These are phyloP conservation scores for Scaptomyza tumidula DNA, from an alignment of 2,888 invertebrate species.

Conservation along the genomic window DNA sequence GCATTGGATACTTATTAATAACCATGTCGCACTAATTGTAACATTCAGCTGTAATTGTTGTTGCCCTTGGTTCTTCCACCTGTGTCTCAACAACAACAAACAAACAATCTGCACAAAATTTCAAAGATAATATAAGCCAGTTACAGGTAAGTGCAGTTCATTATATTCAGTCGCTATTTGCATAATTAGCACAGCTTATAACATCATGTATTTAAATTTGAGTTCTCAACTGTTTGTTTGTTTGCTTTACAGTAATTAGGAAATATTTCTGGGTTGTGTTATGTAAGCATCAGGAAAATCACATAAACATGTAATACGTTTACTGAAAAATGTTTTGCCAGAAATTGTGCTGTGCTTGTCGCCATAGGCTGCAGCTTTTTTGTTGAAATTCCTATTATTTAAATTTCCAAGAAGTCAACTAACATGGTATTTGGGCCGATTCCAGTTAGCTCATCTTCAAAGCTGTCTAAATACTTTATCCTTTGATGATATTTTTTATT, in stretches of 20 bases:
- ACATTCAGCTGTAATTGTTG: neutral
- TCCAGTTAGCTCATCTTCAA: neutral
- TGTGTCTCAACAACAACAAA: neutral
- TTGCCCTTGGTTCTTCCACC: neutral
- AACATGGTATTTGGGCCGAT: neutral
- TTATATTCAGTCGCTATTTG: constrained; percentile 36
- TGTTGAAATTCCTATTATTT: constrained; percentile 1
- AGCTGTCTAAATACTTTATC: constrained; percentile 19
- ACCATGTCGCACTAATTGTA: constrained; percentile 11
- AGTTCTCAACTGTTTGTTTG: constrained; percentile 17
- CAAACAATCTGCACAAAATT: constrained; percentile 22
- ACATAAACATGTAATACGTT: neutral
- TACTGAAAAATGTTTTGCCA: neutral
- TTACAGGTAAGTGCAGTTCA: constrained; percentile 37
- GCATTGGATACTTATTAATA: constrained; percentile 22
- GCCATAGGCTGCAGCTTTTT: constrained; percentile 6
- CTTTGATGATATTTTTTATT: constrained; percentile 24
- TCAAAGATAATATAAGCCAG: constrained; percentile 21
- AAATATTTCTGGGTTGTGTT: constrained; percentile 18
- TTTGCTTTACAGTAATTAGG: constrained; percentile 32
- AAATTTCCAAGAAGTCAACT: constrained; percentile 6
- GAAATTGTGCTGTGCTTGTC: constrained; percentile 28
- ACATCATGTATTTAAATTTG: constrained; percentile 25
- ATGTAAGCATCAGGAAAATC: constrained; percentile 13
- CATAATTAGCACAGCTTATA: constrained; percentile 55